Base-by-base conservation (phyloP, 2,113 vertebrate genomes). In the Oryzias woworae region DNA sequence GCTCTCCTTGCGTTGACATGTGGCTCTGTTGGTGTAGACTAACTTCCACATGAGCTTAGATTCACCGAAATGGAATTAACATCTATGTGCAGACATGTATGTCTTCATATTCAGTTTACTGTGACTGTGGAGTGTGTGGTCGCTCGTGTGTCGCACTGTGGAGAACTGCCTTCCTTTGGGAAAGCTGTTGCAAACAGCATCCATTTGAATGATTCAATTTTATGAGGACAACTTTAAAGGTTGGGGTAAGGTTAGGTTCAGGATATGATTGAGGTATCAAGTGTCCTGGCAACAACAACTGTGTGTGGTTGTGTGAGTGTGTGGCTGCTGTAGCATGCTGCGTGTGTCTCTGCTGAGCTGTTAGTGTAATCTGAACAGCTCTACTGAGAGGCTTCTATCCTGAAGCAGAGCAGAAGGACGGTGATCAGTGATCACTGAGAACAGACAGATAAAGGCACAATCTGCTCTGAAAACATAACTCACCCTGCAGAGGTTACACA, bases 321-420 rank as follows among this genome's bases (percentile, higher is more conserved):
- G 46, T 23, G 44, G 46, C 36, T 69, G 53, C 63, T 68, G 74
- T 83, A 85, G 74, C 83, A 80, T 80, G 81, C 79, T 80, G 75
- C 80, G 81, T 85, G 87, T 83, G 88, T 91, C 87, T 87, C 78
- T 91, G 90, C 91, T 91, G 91, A 92, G 85, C 88, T 92, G 90
- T 92, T 91, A 85, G 69, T 91, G 90, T 90, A 91, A 92, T 88
- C 55, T 85, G 90, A 93, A 91, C 82, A 92, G 76, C 88, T 88
- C 77, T 55, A 51, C 79, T 77, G 62, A 81, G 62, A 75, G 81
- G 69, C 69, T 75, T 64, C 82, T 75, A 77, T 72, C 73, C 62
- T 72, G 80, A 76, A 73, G 53, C 73, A 67, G 86, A 74, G 41
- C 78, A 78, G 77, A 84, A 63, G 58, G 64, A 62, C 73, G 60